A percentile compares a stretch with the other conserved stretches of the same genome.
Conservation (phyloP, 1,140 invertebrate genomes). For the Drosophila takahashii region DNA sequence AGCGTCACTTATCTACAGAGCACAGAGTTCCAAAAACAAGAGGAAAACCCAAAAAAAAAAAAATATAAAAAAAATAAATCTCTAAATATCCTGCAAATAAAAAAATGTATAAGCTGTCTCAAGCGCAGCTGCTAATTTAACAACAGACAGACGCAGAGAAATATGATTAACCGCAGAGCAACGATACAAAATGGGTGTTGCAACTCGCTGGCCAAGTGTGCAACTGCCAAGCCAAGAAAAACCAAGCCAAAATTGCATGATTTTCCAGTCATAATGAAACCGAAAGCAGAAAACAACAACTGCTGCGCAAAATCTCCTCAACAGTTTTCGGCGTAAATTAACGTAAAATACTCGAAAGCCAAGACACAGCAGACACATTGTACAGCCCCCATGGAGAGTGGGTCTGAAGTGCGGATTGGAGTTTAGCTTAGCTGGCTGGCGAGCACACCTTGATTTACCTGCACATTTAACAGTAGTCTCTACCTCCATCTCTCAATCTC, state of each 20-base stretch:
- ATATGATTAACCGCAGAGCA: slow-evolving; percentile 72
- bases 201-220: slow-evolving; percentile 56
- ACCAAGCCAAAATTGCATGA: slow-evolving; percentile 56
- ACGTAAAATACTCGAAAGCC: slow-evolving; percentile 61
- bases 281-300: slow-evolving; percentile 61
- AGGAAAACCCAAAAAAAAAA: slow-evolving; percentile 4
- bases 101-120: slow-evolving; percentile 24
- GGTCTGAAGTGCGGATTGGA: slow-evolving; percentile 14
- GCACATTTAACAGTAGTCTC: slow-evolving; percentile 34
- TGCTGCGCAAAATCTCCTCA: slow-evolving; percentile 44
- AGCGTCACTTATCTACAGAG: slow-evolving; percentile 24
- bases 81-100: slow-evolving; percentile 45
- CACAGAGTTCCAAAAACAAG: neutral
- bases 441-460: slow-evolving; percentile 48
- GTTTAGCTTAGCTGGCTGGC: slow-evolving; percentile 3
- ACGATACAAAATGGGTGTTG: slow-evolving; percentile 73
- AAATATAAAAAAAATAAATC: slow-evolving; percentile 15
- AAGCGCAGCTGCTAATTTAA: slow-evolving; percentile 69
- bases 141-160: slow-evolving; percentile 34
- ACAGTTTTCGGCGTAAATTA: slow-evolving; percentile 73
- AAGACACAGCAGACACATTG: slow-evolving; percentile 31
- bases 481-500: slow-evolving; percentile 12
- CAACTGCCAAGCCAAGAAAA: slow-evolving; percentile 40
- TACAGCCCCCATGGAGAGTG: slow-evolving; percentile 35
- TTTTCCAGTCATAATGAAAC: slow-evolving; percentile 74